Evolutionary conservation across 2,113 vertebrate genomes (phyloP).

Genomic region (Dolichallabes microphthalmus): DNA sequence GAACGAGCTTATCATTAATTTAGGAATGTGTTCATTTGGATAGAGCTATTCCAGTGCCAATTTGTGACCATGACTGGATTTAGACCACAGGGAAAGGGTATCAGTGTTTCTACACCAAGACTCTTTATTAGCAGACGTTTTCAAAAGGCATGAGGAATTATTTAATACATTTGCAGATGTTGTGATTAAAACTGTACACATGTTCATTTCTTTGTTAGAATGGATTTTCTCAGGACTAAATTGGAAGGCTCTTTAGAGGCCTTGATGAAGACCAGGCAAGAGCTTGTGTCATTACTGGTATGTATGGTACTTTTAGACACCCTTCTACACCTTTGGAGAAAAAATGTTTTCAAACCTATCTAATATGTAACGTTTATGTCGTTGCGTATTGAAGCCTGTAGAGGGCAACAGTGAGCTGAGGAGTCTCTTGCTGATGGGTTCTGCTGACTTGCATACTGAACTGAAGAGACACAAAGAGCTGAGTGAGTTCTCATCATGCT

Average conservation of each 20-base stretch:
- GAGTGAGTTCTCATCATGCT: slow-evolving; percentile 66
- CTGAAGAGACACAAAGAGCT: slow-evolving; percentile 71
- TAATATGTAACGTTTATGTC: not conserved
- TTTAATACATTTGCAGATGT: not conserved
- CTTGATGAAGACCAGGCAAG: slow-evolving; percentile 72
- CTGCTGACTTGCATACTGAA: slow-evolving; percentile 66
- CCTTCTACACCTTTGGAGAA: not conserved
- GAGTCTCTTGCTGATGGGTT: slow-evolving; percentile 52
- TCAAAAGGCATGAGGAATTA: not conserved
- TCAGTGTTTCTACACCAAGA: slow-evolving; percentile 1
- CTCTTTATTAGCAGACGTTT: not conserved
- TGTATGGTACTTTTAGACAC: slow-evolving; percentile 15
- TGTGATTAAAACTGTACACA: not conserved
- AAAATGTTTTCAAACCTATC: not conserved
- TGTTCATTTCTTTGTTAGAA: slow-evolving; percentile 59
- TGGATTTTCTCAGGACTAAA: slow-evolving; percentile 68
- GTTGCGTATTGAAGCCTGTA: slow-evolving; percentile 73
- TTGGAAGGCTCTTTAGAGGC: slow-evolving; percentile 67
- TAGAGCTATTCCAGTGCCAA: slow-evolving; percentile 38
- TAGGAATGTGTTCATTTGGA: slow-evolving; percentile 50
- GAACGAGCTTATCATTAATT: slow-evolving; percentile 55
- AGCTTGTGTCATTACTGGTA: slow-evolving; percentile 74
- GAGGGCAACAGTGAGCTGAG: slow-evolving; percentile 86
- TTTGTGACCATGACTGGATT: slow-evolving; percentile 27
- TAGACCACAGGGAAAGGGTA: not conserved